A percentile compares a stretch with the other conserved stretches of the same genome.
These are phyloP conservation scores for Patagioenas fasciata DNA, from an alignment of 2,113 vertebrate genomes.

Conservation along the genomic window DNA sequence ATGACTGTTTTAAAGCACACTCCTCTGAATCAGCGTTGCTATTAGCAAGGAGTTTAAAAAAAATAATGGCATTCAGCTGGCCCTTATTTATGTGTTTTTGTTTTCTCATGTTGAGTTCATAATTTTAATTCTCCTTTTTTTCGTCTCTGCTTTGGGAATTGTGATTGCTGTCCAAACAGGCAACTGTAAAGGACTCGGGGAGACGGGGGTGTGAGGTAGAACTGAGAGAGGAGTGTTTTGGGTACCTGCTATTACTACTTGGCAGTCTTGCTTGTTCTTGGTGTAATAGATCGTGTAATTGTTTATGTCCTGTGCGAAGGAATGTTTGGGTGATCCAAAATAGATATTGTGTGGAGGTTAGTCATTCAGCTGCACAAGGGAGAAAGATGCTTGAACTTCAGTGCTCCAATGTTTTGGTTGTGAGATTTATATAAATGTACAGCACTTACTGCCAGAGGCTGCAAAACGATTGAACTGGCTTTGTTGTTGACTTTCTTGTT, in stretches of 20 bases:
- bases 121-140: not conserved
- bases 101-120: not conserved
- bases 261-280: not conserved
- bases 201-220: not conserved
- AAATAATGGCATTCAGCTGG: not conserved
- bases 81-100: not conserved
- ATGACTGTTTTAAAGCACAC: not conserved
- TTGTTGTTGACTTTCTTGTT: not conserved
- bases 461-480: not conserved
- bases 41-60: not conserved
- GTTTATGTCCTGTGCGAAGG: not conserved
- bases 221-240: not conserved
- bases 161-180: not conserved
- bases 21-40: not conserved
- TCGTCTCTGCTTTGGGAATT: not conserved
- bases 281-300: not conserved
- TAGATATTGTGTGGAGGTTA: not conserved
- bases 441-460: not conserved
- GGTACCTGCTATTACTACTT: not conserved
- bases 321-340: not conserved
- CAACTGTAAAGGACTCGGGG: not conserved
- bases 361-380: not conserved
- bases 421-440: not conserved
- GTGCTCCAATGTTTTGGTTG: not conserved
- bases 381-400: not conserved